phyloP scores from a whole-genome alignment of 1,140 invertebrate genomes.

The Cotesia typhae region DNA sequence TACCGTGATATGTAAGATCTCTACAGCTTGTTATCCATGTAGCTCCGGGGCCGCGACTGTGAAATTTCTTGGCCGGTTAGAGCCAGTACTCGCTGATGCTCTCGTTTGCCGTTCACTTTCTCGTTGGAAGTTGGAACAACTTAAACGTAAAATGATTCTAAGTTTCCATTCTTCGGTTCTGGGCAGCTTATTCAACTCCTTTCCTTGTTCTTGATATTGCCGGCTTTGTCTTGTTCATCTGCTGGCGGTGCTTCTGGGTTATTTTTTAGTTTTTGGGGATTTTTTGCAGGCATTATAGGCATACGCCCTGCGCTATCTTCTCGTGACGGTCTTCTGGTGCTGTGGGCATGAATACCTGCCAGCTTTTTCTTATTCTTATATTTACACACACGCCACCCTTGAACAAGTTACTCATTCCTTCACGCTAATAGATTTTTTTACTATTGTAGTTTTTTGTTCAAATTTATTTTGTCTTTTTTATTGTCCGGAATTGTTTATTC shows the following conservation, averaged over 20 bases:
- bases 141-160: conserved; percentile 6
- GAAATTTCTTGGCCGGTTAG: conserved; percentile 19
- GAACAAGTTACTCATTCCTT: neutral
- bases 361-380: neutral
- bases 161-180: neutral
- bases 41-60: conserved; percentile 12
- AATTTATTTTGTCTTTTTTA: neutral
- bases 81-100: conserved; percentile 19
- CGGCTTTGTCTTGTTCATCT: no score
- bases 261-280: no score
- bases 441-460: no score
- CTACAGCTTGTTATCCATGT: conserved; percentile 40
- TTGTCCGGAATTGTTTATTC: neutral
- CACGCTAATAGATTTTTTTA: conserved; percentile 10
- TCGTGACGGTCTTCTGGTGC: no score
- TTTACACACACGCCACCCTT: neutral
- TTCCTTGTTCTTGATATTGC: neutral
- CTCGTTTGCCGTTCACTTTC: conserved; percentile 23
- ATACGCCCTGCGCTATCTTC: no score
- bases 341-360: neutral
- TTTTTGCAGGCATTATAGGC: no score
- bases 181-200: neutral
- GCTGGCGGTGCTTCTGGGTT: no score
- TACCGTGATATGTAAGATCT: conserved; percentile 31
- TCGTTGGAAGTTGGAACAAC: neutral